Base-by-base conservation (phyloP, 2,113 vertebrate species). In the Saccopteryx leptura region DNA sequence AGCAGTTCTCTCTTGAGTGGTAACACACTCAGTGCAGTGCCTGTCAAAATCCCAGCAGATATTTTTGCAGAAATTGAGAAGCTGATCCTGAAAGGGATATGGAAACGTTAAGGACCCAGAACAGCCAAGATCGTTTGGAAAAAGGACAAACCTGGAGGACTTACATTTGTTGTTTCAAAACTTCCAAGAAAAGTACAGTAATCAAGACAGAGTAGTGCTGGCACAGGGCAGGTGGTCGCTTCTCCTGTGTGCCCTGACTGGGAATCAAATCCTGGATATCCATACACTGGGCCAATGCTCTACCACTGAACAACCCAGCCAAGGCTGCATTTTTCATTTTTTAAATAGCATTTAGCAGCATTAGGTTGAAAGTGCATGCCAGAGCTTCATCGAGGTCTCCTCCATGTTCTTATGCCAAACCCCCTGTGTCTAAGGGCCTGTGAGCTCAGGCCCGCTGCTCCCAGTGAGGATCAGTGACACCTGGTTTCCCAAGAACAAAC, bases 401-500 rank as follows among this genome's bases (percentile, higher is more conserved):
- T 17, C 24, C 52, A 33, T 18, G n/a, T 19, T 24, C 85, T 54
- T 21, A 82, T 39, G 39, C 39, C 39, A 39, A 39, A 39, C 39
- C 39, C 39, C 39, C 39, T 39, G 39, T 39, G 39, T 39, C 39
- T 39, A 39, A 39, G 39, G 39, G 39, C 3, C 39, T 39, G 39
- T 39, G 39, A 39, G 39, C 39, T 39, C 39, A 39, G 39, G 60
- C 83, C 95, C 95, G 94, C 23, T 50, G 52, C 85, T 75, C 96
- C 90, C 31, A 81, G 17, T 0, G 0, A 97, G 46, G 24, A 71
- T 68, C 76, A 92, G 74, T 91, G 95, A 78, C 31, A 86, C 90
- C 86, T 48, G 91, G 69, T 84, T 91, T 98, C 92, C 96, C 74
- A 96, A 94, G 97, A 94, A 95, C 95, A 96, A 48, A 58, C 13